Base-by-base conservation (phyloP, 2,888 invertebrate genomes). In the Lumbricus terrestris region DNA sequence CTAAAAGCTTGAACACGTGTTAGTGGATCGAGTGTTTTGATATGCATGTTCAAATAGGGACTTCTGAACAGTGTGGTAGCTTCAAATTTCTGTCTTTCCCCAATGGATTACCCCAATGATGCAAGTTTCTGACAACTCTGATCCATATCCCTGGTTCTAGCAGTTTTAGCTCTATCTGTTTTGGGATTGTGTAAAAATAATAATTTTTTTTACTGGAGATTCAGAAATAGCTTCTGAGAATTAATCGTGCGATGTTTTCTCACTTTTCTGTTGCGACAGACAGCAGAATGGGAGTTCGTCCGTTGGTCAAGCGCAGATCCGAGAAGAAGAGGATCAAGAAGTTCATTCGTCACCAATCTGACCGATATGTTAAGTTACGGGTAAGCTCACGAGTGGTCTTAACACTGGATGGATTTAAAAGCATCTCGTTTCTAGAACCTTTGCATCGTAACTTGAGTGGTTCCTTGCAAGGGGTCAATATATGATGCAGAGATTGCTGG, bases 331-430 rank as follows among this genome's bases (percentile, higher is more conserved):
- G 99, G 96, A 97, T 98, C 94, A 99, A 99, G 96, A 98, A 97
- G 96, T 99, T 99, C 96, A 98, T 97, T 94, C 97, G 99, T 93
- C 99, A 99, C 96, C 99, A 99, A 95, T 98, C 98, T 94, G 99
- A 99, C 96, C 97, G 99, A 95, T 99, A 99, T 97, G 97, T 97
- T 93, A 98, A 98, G 96, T 96, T 99, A 93, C 98, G 97, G 96
- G 97, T 97, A 95, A 95, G 82, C 42, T 47, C 47, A 2, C 1
- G 47, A 47, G 47, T 47, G 5, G 8, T 11, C 47, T 47, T 47
- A 47, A 47, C 18, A 23, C 47, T n/a, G 69, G 29, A n/a, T 69
- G 69, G 69, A 69, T n/a, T 69, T 1, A 69, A 69, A n/a, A 69
- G n/a, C n/a, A n/a, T 11, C n/a, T 69, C 69, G 6, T 5, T 20